phyloP scores from a whole-genome alignment of 2,888 invertebrate genomes.

The Eurois occulta region DNA sequence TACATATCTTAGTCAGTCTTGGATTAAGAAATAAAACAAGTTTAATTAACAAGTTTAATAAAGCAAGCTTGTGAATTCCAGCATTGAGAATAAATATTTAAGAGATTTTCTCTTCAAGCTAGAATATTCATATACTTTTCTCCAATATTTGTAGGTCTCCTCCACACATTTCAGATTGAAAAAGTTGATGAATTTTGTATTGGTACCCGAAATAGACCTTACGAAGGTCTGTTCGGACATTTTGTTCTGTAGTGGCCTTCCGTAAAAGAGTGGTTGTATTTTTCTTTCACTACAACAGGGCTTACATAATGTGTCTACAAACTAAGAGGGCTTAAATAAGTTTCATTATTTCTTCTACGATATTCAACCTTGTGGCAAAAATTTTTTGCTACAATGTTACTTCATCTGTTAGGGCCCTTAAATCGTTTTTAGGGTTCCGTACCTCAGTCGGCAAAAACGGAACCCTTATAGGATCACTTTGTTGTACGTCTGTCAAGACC shows the following conservation, averaged over 20 bases:
- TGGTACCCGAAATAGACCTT: background rate
- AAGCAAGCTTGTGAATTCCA: background rate
- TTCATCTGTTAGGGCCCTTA: too few relatives aligned
- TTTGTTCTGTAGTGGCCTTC: background rate
- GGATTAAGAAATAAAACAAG: background rate
- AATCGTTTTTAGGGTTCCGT: too few relatives aligned
- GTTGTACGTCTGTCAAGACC: too few relatives aligned
- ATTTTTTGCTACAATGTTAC: too few relatives aligned
- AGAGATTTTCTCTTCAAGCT: background rate
- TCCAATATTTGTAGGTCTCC: constrained; percentile 10
- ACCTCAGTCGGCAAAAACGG: too few relatives aligned
- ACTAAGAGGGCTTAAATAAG: too few relatives aligned
- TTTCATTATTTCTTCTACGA: background rate
- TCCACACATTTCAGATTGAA: background rate
- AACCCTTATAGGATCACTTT: too few relatives aligned
- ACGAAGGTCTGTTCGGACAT: background rate
- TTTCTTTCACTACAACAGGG: background rate
- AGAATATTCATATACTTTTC: constrained; percentile 17
- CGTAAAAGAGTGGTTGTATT: background rate
- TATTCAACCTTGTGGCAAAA: background rate
- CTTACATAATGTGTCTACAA: background rate
- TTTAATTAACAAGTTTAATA: background rate
- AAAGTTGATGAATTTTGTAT: constrained; percentile 41
- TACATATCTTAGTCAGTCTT: background rate
- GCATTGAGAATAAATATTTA: background rate